Percentiles rank a stretch among this genome's conserved stretches.
Evolutionary conservation across 2,797 vertebrate genomes (phyloP).

Genomic region (Chiloscyllium punctatum): DNA sequence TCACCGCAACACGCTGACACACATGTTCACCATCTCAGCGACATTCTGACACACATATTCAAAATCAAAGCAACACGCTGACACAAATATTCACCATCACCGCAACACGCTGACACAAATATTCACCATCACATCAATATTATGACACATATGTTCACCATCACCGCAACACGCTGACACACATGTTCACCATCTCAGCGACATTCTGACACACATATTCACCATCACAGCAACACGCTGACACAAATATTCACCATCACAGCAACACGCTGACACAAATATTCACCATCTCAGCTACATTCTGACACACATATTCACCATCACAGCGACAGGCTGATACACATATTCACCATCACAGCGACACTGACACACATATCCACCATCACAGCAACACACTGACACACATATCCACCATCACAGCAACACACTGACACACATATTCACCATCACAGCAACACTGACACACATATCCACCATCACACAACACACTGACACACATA

Average conservation of each 20-base stretch:
- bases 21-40: no score
- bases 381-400: not conserved
- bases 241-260: not conserved
- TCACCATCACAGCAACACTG: not conserved
- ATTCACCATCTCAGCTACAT: not conserved
- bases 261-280: not conserved
- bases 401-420: not conserved
- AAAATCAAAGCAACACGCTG: not conserved
- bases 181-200: not conserved
- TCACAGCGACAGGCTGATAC: not conserved
- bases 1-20: no score
- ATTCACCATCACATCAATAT: no score
- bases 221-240: no score
- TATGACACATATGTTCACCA: no score
- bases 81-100: not conserved
- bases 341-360: not conserved
- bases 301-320: not conserved
- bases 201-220: not conserved
- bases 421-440: not conserved
- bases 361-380: not conserved
- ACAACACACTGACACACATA: no score
- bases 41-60: no score
- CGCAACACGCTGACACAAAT: no score
- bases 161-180: not conserved
- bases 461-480: not conserved